Conservation (phyloP, 2,888 invertebrate species). For the Agriopis marginaria region DNA sequence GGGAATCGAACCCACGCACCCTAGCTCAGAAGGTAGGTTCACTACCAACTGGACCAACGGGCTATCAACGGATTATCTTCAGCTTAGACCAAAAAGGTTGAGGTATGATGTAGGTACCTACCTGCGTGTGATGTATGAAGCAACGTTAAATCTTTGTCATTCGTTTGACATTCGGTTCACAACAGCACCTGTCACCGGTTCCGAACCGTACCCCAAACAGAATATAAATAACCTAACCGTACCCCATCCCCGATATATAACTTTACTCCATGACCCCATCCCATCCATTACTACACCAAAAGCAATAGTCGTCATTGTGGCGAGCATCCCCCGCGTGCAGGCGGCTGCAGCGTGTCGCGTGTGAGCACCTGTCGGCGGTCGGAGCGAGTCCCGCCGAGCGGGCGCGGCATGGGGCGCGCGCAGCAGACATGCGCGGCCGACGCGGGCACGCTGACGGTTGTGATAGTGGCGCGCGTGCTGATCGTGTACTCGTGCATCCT, state of each 20-base stretch:
- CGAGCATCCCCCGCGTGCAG: background rate
- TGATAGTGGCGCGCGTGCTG: slow-evolving; percentile 60
- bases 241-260: background rate
- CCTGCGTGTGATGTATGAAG: no score
- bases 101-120: no score
- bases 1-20: no score
- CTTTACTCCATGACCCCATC: background rate
- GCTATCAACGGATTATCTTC: no score
- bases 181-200: background rate
- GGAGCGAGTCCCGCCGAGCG: background rate
- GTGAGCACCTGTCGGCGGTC: background rate
- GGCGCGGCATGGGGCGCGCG: slow-evolving; percentile 5
- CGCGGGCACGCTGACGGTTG: slow-evolving; percentile 43
- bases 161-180: background rate
- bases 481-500: slow-evolving; percentile 63
- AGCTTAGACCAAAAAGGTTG: no score
- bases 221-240: background rate
- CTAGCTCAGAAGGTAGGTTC: no score
- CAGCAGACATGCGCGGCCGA: slow-evolving; percentile 26
- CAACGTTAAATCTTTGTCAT: no score
- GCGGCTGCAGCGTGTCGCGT: background rate
- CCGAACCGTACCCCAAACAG: background rate
- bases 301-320: background rate
- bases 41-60: no score
- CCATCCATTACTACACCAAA: background rate